Percentiles rank a stretch among this genome's conserved stretches.
Evolutionary conservation across 2,797 vertebrate species (phyloP).

Genomic region (Anas acuta): DNA sequence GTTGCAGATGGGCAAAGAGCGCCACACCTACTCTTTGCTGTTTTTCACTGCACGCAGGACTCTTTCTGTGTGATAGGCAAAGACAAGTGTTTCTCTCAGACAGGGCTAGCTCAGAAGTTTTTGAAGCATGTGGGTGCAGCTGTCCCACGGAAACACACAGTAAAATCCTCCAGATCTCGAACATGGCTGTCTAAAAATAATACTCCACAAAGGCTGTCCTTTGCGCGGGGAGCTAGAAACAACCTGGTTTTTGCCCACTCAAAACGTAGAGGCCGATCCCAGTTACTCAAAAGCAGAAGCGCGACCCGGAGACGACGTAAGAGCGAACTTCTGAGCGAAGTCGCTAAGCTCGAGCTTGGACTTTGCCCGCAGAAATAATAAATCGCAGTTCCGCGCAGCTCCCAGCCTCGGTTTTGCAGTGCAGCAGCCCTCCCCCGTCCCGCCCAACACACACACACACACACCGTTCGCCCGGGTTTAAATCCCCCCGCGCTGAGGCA

Average conservation of each 20-base stretch:
- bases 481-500: neutral
- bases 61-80: neutral
- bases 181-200: conserved; percentile 40
- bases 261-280: neutral
- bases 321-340: neutral
- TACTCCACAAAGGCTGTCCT: neutral
- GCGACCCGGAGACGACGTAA: neutral
- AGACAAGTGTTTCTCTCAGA: neutral
- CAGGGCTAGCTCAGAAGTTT: neutral
- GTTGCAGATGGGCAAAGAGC: neutral
- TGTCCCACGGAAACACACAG: neutral
- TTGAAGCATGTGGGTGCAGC: neutral
- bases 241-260: neutral
- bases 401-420: neutral
- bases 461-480: neutral
- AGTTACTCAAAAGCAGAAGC: neutral
- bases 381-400: neutral
- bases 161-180: neutral
- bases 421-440: neutral
- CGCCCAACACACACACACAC: too few relatives aligned
- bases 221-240: neutral
- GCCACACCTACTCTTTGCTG: neutral
- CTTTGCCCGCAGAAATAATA: neutral
- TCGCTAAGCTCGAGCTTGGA: neutral
- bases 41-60: neutral